Conservation (phyloP, 2,113 vertebrate genomes). For the Phrynocephalus versicolor region DNA sequence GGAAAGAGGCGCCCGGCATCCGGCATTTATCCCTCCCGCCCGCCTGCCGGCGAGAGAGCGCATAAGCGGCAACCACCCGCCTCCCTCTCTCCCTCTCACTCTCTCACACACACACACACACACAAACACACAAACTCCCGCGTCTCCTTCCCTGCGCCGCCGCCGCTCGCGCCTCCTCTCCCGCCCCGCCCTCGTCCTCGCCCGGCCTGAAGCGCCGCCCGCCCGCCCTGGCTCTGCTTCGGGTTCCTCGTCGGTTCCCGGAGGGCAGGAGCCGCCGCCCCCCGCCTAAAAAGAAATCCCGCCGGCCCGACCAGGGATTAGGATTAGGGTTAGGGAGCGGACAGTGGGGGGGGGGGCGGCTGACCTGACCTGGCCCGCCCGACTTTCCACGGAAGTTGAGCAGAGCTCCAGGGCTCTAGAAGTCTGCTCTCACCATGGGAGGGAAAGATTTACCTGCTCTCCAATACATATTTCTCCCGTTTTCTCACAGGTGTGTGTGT, state of each 20-base stretch:
- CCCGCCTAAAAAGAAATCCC: no score
- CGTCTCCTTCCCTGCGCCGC: not conserved
- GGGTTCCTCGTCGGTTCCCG: not conserved
- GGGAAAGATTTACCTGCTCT: not conserved
- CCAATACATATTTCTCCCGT: no score
- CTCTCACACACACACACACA: no score
- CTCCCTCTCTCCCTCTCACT: not conserved
- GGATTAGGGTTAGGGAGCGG: no score
- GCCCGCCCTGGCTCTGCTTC: not conserved
- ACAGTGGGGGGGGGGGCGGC: no score
- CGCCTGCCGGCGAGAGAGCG: not conserved
- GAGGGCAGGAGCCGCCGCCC: not conserved
- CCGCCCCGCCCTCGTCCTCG: no score
- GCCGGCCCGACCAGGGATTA: not conserved
- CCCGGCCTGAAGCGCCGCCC: no score
- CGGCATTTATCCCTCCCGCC: conserved; percentile 21
- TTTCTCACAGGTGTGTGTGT: no score
- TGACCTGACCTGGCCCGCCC: no score
- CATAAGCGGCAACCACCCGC: not conserved
- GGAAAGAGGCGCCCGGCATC: not conserved
- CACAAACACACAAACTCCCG: no score
- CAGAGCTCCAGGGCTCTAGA: not conserved
- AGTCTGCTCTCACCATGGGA: not conserved
- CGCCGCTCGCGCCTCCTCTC: no score
- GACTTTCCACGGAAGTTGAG: no score